Base-by-base conservation (phyloP, 23 tunicate genomes). In the Oikopleura dioica region DNA sequence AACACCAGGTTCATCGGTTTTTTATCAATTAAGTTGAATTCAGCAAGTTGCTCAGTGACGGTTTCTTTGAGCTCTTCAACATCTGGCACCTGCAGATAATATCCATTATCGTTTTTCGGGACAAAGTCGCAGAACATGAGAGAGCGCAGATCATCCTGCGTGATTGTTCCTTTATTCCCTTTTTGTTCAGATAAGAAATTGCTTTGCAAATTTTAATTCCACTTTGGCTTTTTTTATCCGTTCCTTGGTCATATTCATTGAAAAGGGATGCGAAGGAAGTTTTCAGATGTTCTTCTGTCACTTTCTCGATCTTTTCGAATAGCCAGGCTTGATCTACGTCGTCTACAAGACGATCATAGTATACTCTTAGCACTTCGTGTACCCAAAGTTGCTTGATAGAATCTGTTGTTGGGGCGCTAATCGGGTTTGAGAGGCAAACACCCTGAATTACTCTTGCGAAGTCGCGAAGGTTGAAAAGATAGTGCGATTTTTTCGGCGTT, bases 1-100 rank as follows among this genome's bases (percentile, higher is more conserved):
- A 91, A 78, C 34, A 91, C 97, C 21, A 91, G 84, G 72, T 91
- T 91, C 97, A 91, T 91, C 35, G 94, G 97, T 63, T 85, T 85
- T 78, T 91, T 91, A 79, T 84, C 80, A 78, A 85, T 75, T 51
- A 84, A 78, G 82, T 91, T 91, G 77, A 85, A 91, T 38, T 91
- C 97, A 12, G 85, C 97, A 55, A 91, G 81, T 68, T 82, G 85
- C 35, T 76, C 78, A 80, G 85, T 84, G 28, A 84, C 92, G 21
- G 85, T 87, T 37, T 82, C 94, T 24, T 85, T 37, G 1, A 91
- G 79, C 77, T 85, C 82, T 38, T 82, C 94, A 36, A 91, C 87
- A 76, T 85, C 78, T 59, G 81, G 83, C 44, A 91, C 97, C 37
- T 91, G 87, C 75, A 76, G 1, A 80, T 91, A 91, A 32, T 78